Percentiles rank a stretch among this genome's conserved stretches.
These are phyloP conservation scores for Lycaon pictus DNA, from an alignment of 2,113 vertebrate genomes.

Conservation along the genomic window DNA sequence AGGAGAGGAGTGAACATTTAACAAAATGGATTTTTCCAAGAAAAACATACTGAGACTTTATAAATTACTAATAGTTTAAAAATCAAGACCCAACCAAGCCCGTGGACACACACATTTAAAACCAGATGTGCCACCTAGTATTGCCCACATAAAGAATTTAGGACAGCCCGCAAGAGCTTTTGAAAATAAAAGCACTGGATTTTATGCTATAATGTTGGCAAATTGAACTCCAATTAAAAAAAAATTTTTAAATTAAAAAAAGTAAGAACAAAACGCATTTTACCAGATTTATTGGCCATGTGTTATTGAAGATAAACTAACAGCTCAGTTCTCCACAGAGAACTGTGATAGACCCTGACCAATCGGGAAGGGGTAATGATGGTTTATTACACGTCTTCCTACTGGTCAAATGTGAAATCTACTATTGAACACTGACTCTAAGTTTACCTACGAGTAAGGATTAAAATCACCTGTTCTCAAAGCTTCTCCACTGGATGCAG, in stretches of 20 bases:
- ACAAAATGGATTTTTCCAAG: not conserved
- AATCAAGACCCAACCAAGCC: not conserved
- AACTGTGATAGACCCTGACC: not conserved
- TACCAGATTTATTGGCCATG: not conserved
- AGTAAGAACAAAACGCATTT: not conserved
- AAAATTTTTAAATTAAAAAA: not conserved
- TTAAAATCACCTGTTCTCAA: not conserved
- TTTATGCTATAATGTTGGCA: too few species aligned
- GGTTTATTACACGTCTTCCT: not conserved
- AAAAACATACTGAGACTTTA: not conserved
- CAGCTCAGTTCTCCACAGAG: conserved; percentile 19
- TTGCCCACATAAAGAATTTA: conserved; percentile 52
- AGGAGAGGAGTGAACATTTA: not conserved
- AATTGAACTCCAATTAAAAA: too few species aligned
- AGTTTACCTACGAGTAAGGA: not conserved
- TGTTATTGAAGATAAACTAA: conserved; percentile 24
- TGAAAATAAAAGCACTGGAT: not conserved
- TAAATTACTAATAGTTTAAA: not conserved
- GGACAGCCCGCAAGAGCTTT: not conserved
- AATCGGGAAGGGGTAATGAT: not conserved
- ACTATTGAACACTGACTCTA: not conserved
- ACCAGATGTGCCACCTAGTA: not conserved
- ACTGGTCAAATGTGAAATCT: not conserved
- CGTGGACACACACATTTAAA: not conserved
- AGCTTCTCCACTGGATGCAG: not conserved